Evolutionary conservation across 2,888 invertebrate genomes (phyloP), one percentile per base, ranked within the genome.

Genomic region (Nomada lathburiana): DNA sequence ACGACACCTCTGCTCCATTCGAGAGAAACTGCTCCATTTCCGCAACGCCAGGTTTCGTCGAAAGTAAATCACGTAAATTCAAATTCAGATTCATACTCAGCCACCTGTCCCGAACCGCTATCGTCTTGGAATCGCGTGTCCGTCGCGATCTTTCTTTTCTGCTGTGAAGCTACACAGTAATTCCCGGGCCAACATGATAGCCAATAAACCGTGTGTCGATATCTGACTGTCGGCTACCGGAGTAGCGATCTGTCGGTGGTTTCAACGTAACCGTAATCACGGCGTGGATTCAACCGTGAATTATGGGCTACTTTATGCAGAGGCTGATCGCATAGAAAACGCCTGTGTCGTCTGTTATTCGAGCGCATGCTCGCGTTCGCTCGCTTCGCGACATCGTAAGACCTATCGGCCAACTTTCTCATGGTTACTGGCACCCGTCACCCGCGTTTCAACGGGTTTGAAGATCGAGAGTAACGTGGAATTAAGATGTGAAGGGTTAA

Each of bases 211-310:
- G 72, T 80, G 75, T 67, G 73, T 60, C 69, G 72, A 76, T 77
- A 78, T 78, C 70, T 72, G 74, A 42, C 44, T 0, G 69, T 62
- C 63, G 53, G 75, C 86, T 86, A 81, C 80, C 80, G 68, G 65
- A 69, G 74, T 64, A 63, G 68, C 86, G 76, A 75, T 44, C 76
- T 78, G 79, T 59, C 68, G 57, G 68, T 65, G 80, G 76, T 83
- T 73, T 69, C 84, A 77, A 68, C 80, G 59, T 76, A 76, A 82
- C 85, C 80, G 84, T 88, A 87, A 89, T 88, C 85, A 85, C 77
- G 36, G 80, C 80, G 86, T 85, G 89, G 89, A 91, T 85, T 90
- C 89, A 87, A 90, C 87, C 88, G 90, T 91, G 88, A 91, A 91
- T 90, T 90, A 90, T 88, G 90, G 80, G 86, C 90, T 89, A 89